Evolutionary conservation across 2,113 vertebrate species (phyloP).

Genomic region (Pluvianellus socialis): DNA sequence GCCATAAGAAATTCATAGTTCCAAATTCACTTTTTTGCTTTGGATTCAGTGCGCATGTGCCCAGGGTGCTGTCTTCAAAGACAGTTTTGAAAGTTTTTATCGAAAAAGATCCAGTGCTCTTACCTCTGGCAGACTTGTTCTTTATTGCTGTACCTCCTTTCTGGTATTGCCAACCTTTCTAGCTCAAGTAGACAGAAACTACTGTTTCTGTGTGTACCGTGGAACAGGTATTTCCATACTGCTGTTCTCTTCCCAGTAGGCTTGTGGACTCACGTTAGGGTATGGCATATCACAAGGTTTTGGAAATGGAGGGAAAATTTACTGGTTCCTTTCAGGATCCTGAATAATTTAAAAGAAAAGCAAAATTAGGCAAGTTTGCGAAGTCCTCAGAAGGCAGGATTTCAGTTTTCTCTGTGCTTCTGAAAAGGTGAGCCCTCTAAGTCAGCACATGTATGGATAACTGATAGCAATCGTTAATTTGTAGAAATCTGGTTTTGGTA

Average conservation of each 20-base stretch:
- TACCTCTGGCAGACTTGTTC: not conserved
- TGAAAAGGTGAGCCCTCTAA: not conserved
- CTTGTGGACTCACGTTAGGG: not conserved
- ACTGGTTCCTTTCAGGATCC: not conserved
- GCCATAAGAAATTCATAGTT: not conserved
- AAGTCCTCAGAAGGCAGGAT: not conserved
- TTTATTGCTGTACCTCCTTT: not conserved
- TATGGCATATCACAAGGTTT: not conserved
- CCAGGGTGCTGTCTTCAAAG: not conserved
- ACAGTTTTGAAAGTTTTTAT: not conserved
- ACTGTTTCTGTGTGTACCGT: not conserved
- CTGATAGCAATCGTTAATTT: not conserved
- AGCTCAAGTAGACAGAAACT: not conserved
- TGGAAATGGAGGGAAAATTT: not conserved
- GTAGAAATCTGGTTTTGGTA: not conserved
- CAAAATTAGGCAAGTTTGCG: not conserved
- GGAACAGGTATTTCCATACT: not conserved
- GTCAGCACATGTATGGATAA: not conserved
- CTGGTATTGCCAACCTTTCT: not conserved
- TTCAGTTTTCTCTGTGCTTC: not conserved
- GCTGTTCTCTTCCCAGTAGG: not conserved
- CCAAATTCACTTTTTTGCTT: not conserved
- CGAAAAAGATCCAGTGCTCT: not conserved
- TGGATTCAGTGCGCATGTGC: rapidly evolving
- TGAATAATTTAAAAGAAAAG: not conserved